Percentiles rank a stretch among this genome's conserved stretches.
phyloP scores from a whole-genome alignment of 2,888 invertebrate species.

The Epirrhoe tristata region DNA sequence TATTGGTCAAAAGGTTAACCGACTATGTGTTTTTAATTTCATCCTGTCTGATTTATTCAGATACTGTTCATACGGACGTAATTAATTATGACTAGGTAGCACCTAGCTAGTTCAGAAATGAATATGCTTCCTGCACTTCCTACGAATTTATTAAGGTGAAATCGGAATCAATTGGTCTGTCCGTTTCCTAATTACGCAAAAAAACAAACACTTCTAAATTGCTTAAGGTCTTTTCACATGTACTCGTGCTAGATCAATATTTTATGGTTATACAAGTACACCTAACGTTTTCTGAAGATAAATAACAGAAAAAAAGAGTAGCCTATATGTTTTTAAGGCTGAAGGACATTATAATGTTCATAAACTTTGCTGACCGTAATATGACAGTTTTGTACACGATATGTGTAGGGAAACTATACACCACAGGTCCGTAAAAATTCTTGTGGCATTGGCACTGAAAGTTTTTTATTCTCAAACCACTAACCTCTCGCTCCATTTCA shows the following conservation, averaged over 20 bases:
- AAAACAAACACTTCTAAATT: neutral
- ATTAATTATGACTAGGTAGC: neutral
- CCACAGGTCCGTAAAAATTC: conserved; percentile 11
- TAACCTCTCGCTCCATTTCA: conserved; percentile 40
- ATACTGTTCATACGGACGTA: neutral
- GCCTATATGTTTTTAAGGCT: too few species aligned
- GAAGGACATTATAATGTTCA: too few species aligned
- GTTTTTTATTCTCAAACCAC: conserved; percentile 27
- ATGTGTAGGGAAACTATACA: too few species aligned
- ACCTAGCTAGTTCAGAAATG: neutral
- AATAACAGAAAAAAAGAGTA: too few species aligned
- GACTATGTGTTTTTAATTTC: too few species aligned
- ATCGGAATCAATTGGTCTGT: conserved; percentile 4
- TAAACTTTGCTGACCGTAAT: too few species aligned
- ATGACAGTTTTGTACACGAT: too few species aligned
- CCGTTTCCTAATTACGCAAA: conserved; percentile 15
- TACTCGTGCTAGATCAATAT: neutral
- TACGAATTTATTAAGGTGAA: conserved; percentile 22
- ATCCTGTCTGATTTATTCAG: too few species aligned
- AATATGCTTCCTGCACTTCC: conserved; percentile 20
- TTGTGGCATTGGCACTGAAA: conserved; percentile 32
- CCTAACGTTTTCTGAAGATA: too few species aligned
- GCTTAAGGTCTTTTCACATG: neutral
- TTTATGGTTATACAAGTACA: neutral
- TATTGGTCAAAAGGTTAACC: too few species aligned